phyloP scores from a whole-genome alignment of 2,888 invertebrate genomes.

The Syrphus vitripennis region DNA sequence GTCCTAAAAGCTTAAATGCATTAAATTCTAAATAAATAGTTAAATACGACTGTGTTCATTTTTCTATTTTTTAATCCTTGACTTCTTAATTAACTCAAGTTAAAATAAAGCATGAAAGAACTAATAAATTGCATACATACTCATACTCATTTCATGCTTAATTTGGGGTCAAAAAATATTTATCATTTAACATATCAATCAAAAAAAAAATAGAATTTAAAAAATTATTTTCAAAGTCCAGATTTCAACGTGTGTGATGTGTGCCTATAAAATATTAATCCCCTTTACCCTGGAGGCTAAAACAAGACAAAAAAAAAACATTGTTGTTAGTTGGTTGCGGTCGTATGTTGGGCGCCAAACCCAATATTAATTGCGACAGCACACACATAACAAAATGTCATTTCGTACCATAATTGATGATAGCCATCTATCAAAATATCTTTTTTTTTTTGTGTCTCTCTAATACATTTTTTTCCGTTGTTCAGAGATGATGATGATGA shows the following conservation, averaged over 20 bases:
- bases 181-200: slow-evolving; percentile 25
- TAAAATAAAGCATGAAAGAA: neutral
- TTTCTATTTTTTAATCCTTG: neutral
- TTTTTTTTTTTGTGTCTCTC: slow-evolving; percentile 59
- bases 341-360: slow-evolving; percentile 55
- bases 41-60: neutral
- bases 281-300: neutral
- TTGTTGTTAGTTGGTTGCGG: neutral
- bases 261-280: slow-evolving; percentile 9
- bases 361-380: slow-evolving; percentile 70
- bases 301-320: no score
- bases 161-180: slow-evolving; percentile 14
- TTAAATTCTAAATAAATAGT: neutral
- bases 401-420: slow-evolving; percentile 70
- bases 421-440: slow-evolving; percentile 71
- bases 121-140: neutral
- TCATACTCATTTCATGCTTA: neutral
- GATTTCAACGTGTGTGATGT: slow-evolving; percentile 17
- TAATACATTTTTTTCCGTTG: neutral
- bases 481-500: slow-evolving; percentile 56
- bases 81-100: neutral
- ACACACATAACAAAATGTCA: slow-evolving; percentile 67
- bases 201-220: neutral
- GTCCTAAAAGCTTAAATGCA: neutral
- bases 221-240: neutral